A percentile compares a stretch with the other conserved stretches of the same genome.
Evolutionary conservation across 2,797 vertebrate genomes (phyloP).

Genomic region (Chromobotia macracanthus): DNA sequence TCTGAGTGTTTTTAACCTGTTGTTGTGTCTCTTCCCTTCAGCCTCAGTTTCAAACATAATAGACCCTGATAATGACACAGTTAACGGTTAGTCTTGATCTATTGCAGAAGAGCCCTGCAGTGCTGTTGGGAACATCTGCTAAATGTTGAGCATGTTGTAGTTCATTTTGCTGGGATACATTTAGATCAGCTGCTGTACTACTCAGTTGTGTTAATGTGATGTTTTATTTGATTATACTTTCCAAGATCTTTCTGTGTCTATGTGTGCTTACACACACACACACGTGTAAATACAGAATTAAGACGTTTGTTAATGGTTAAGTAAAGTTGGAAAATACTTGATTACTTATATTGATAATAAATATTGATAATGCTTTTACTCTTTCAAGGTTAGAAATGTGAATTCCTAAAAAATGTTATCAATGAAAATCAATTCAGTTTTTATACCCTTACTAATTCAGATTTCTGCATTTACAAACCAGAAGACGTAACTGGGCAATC

Average conservation of each 20-base stretch:
- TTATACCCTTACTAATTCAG: no score
- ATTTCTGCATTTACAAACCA: neutral
- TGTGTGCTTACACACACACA: no score
- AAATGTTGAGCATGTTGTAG: slow-evolving; percentile 54
- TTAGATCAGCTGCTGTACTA: slow-evolving; percentile 41
- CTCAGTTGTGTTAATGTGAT: slow-evolving; percentile 27
- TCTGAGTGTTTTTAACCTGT: no score
- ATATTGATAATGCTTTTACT: no score
- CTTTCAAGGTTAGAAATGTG: no score
- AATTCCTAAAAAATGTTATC: no score
- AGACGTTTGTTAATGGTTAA: no score
- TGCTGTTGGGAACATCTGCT: slow-evolving; percentile 53
- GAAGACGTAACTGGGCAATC: neutral
- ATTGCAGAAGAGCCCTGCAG: slow-evolving; percentile 50
- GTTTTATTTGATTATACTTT: slow-evolving; percentile 14
- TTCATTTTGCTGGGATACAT: slow-evolving; percentile 51
- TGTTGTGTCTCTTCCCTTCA: slow-evolving; percentile 12
- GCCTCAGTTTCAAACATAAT: slow-evolving; percentile 56
- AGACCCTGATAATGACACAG: slow-evolving; percentile 58
- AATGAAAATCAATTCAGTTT: no score
- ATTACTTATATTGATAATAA: no score
- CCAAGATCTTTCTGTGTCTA: no score
- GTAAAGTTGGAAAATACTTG: no score
- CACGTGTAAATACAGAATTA: no score
- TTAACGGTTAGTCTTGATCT: slow-evolving; percentile 68